Conservation (phyloP, 2,888 invertebrate species). For the Zootermopsis nevadensis region DNA sequence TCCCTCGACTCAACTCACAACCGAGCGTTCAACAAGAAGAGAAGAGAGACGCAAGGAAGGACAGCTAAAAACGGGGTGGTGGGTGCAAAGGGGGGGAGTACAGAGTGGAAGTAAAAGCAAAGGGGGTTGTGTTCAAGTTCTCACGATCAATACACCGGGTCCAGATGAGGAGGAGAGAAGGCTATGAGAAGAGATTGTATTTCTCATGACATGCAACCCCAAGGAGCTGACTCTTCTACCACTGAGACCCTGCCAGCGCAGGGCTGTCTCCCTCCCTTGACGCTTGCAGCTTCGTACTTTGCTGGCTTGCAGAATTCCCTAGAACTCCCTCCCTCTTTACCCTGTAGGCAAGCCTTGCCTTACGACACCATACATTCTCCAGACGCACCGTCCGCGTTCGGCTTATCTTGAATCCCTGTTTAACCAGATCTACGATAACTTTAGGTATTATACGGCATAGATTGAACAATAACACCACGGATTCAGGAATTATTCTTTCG, state of each 20-base stretch:
- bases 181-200: conserved; percentile 28
- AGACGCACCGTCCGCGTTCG: conserved; percentile 11
- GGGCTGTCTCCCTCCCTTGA: conserved; percentile 15
- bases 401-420: conserved; percentile 43
- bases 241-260: not conserved
- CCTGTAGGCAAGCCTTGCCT: not conserved
- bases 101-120: conserved; percentile 30
- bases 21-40: conserved; percentile 36
- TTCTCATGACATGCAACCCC: conserved; percentile 28
- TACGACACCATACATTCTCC: conserved; percentile 41
- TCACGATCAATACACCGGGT: conserved; percentile 38
- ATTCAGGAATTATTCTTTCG: too few relatives aligned
- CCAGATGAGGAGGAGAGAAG: not conserved
- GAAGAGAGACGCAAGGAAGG: conserved; percentile 37
- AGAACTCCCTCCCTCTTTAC: not conserved
- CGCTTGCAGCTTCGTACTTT: conserved; percentile 35
- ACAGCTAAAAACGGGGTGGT: conserved; percentile 16
- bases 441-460: conserved; percentile 22
- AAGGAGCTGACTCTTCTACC: conserved; percentile 37
- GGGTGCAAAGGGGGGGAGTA: not conserved
- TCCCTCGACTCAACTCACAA: conserved; percentile 38
- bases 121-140: conserved; percentile 36
- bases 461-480: not conserved
- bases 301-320: conserved; percentile 28
- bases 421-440: conserved; percentile 43